Conservation (phyloP, 2,797 vertebrate species). For the Decapterus maruadsi region DNA sequence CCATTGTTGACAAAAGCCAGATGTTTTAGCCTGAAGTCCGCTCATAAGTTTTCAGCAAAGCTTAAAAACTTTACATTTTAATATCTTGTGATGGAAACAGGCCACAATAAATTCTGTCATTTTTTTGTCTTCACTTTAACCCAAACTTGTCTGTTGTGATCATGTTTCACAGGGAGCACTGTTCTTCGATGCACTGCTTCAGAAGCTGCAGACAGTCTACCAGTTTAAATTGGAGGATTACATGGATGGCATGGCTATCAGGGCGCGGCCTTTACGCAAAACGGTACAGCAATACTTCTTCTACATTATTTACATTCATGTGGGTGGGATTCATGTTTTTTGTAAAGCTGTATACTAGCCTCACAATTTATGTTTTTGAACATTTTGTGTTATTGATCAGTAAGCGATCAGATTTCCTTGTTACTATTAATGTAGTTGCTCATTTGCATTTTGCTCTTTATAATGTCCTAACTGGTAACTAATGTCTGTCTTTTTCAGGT, state of each 20-base stretch:
- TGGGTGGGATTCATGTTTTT: slow-evolving; percentile 1
- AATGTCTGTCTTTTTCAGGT: slow-evolving; percentile 84
- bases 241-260: slow-evolving; percentile 97
- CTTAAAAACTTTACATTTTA: not conserved
- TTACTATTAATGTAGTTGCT: not conserved
- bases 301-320: slow-evolving; percentile 5
- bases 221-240: slow-evolving; percentile 97
- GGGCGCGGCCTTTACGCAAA: slow-evolving; percentile 93
- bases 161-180: slow-evolving; percentile 87
- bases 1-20: too few relatives aligned
- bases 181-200: slow-evolving; percentile 94
- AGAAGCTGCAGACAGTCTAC: slow-evolving; percentile 94
- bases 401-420: not conserved
- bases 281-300: slow-evolving; percentile 81
- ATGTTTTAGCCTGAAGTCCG: not conserved
- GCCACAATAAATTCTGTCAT: not conserved
- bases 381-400: not conserved
- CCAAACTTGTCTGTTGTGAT: not conserved
- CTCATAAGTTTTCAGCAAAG: not conserved
- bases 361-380: not conserved
- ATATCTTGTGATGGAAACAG: not conserved
- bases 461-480: not conserved
- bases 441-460: not conserved
- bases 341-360: not conserved
- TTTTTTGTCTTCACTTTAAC: not conserved